A percentile compares a stretch with the other conserved stretches of the same genome.
phyloP scores from a whole-genome alignment of 2,888 invertebrate species.

The Orchesella flavescens region DNA sequence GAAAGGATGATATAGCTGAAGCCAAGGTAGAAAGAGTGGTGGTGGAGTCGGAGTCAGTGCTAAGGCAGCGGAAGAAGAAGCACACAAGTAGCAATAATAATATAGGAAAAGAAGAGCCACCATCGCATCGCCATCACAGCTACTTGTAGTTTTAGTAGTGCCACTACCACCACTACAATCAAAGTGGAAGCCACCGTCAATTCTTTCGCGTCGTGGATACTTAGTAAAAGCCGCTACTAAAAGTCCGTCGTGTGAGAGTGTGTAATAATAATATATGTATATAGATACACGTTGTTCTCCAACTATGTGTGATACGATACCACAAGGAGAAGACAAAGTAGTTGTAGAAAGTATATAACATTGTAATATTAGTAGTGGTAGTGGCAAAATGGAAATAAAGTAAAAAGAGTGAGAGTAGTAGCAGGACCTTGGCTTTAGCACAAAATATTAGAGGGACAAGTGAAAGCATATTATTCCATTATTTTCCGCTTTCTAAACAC shows the following conservation, averaged over 20 bases:
- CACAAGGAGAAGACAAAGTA: neutral
- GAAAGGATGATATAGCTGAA: conserved; percentile 13
- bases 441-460: neutral
- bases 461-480: conserved; percentile 13
- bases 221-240: neutral
- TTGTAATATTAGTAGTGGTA: neutral
- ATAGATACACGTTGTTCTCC: neutral
- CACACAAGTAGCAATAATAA: neutral
- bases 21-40: neutral
- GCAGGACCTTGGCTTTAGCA: neutral
- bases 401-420: neutral
- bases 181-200: conserved; percentile 39
- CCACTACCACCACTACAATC: conserved; percentile 32
- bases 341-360: neutral
- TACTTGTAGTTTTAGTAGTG: neutral
- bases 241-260: neutral
- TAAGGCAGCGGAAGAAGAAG: neutral
- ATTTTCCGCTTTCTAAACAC: conserved; percentile 10
- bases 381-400: neutral
- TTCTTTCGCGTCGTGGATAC: conserved; percentile 18
- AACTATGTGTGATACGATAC: neutral
- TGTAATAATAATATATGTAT: too few species aligned
- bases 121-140: neutral
- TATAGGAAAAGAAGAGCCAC: conserved; percentile 6
- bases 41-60: neutral